These are phyloP conservation scores for Osmerus eperlanus DNA, from an alignment of 2,113 vertebrate species.

Conservation along the genomic window DNA sequence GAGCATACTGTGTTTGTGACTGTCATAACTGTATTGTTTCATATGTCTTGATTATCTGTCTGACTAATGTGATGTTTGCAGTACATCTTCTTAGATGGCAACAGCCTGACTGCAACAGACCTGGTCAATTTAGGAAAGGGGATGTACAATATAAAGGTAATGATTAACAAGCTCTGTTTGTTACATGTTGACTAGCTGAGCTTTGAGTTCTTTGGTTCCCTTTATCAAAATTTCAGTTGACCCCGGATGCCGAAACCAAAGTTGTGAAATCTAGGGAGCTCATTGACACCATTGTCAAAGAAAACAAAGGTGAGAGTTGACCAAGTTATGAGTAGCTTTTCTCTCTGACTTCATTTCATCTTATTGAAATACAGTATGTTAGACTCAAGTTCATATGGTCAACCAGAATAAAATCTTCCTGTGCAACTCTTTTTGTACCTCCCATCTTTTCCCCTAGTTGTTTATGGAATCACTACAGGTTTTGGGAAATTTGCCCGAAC, in stretches of 20 bases:
- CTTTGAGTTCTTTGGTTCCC: constrained; percentile 26
- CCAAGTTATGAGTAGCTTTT: not conserved
- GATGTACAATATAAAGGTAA: constrained; percentile 93
- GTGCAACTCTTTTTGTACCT: too few species aligned
- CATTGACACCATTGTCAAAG: constrained; percentile 90
- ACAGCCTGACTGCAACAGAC: constrained; percentile 84
- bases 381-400: too few species aligned
- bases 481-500: constrained; percentile 98
- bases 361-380: too few species aligned
- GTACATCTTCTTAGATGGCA: constrained; percentile 88
- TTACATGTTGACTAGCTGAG: constrained; percentile 26
- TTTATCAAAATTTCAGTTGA: constrained; percentile 73
- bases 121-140: constrained; percentile 89
- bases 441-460: constrained; percentile 72
- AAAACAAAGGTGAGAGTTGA: constrained; percentile 79
- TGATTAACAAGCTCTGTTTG: constrained; percentile 25
- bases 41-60: not conserved
- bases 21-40: not conserved
- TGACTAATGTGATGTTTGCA: constrained; percentile 55
- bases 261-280: constrained; percentile 87
- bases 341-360: too few species aligned
- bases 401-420: too few species aligned
- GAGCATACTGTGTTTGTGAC: constrained; percentile 26
- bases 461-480: constrained; percentile 97
- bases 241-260: constrained; percentile 78